phyloP scores from a whole-genome alignment of 2,113 vertebrate species.

The Melanerpes formicivorus region DNA sequence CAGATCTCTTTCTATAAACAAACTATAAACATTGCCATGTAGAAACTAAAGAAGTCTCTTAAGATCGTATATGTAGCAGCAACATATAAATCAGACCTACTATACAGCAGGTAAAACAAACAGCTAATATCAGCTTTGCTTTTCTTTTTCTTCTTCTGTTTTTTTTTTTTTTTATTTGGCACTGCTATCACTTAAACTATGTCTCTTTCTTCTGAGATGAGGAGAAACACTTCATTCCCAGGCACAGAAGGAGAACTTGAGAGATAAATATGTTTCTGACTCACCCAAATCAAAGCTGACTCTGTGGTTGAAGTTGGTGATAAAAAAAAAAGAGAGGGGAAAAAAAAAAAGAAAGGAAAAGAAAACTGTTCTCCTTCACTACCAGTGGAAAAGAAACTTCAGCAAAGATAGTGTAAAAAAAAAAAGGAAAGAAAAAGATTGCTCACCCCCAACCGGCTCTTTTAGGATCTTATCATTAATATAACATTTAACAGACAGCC shows the following conservation, averaged over 20 bases:
- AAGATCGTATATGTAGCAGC: background rate
- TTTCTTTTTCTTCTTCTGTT: background rate
- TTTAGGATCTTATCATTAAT: constrained; percentile 53
- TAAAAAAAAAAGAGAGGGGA: background rate
- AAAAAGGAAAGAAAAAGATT: constrained; percentile 44
- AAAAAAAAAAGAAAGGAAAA: background rate
- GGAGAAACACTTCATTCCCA: constrained; percentile 34
- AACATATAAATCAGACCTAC: background rate
- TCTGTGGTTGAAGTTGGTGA: constrained; percentile 26
- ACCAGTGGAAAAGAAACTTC: constrained; percentile 41
- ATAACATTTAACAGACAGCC: constrained; percentile 39
- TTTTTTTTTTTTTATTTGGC: background rate
- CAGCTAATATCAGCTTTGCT: background rate
- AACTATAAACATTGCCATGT: background rate
- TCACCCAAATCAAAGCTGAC: constrained; percentile 61
- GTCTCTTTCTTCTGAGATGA: constrained; percentile 18
- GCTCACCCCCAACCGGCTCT: background rate
- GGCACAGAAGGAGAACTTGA: constrained; percentile 31
- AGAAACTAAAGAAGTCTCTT: constrained; percentile 32
- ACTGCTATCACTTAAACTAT: background rate
- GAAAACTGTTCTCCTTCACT: constrained; percentile 24
- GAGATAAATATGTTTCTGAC: constrained; percentile 55
- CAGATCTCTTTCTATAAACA: constrained; percentile 17
- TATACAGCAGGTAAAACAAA: constrained; percentile 5
- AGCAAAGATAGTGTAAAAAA: constrained; percentile 22